These are phyloP conservation scores for Drosophila anomalipes DNA, from an alignment of 2,888 invertebrate genomes.

Conservation along the genomic window DNA sequence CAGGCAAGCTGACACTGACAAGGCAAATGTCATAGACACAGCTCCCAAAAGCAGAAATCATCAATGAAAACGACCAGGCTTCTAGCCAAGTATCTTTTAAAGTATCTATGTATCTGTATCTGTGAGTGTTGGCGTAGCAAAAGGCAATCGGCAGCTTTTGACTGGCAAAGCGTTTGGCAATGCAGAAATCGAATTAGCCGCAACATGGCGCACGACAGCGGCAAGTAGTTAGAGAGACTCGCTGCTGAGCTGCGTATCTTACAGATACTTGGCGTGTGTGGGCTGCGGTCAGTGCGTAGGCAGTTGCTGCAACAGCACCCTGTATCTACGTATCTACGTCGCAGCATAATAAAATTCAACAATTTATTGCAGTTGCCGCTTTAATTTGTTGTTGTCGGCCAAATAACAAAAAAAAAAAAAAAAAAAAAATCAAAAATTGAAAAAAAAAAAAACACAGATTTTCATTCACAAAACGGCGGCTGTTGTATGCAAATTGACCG, in stretches of 20 bases:
- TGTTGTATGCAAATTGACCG: constrained; percentile 80
- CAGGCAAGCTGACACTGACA: constrained; percentile 45
- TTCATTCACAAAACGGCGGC: constrained; percentile 79
- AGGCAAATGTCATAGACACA: constrained; percentile 40
- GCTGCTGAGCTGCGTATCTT: constrained; percentile 66
- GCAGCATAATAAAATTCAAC: constrained; percentile 80
- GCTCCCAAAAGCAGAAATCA: constrained; percentile 52
- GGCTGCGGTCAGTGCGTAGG: constrained; percentile 76
- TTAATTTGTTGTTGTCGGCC: constrained; percentile 75
- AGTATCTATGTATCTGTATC: constrained; percentile 42
- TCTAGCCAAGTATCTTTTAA: constrained; percentile 42
- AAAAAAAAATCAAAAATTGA: neutral
- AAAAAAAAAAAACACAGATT: constrained; percentile 24
- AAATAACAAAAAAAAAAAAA: constrained; percentile 34
- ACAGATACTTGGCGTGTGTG: constrained; percentile 70
- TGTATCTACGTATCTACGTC: constrained; percentile 59
- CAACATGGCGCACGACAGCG: constrained; percentile 68
- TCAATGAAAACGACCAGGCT: constrained; percentile 70
- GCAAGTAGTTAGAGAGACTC: constrained; percentile 32
- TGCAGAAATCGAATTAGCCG: constrained; percentile 79
- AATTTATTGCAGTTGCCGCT: constrained; percentile 83
- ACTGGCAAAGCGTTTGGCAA: constrained; percentile 77
- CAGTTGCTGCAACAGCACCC: constrained; percentile 55
- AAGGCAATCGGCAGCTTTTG: constrained; percentile 77
- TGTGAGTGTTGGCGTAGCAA: constrained; percentile 71